Conservation (phyloP, 1,140 invertebrate genomes). For the Musca domestica region DNA sequence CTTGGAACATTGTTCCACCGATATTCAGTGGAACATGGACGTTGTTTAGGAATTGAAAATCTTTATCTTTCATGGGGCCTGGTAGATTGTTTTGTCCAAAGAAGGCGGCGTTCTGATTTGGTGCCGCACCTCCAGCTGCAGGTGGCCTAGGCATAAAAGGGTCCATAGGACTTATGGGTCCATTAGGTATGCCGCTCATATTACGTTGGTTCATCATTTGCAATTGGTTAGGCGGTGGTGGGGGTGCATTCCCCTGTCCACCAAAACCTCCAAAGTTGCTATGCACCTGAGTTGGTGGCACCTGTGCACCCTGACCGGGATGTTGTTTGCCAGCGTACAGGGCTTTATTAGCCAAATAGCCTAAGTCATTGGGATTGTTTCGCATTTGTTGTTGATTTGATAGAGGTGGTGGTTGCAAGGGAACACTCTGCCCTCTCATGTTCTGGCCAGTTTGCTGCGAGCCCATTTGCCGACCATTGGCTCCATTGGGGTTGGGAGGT, state of each 20-base stretch:
- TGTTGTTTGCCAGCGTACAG: conserved; percentile 38
- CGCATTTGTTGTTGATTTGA: conserved; percentile 34
- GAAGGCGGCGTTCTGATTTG: conserved; percentile 38
- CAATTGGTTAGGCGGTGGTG: conserved; percentile 25
- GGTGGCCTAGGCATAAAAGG: conserved; percentile 28
- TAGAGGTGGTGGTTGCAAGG: conserved; percentile 26
- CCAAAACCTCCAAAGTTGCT: conserved; percentile 34
- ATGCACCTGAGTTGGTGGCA: conserved; percentile 38
- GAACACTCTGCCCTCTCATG: conserved; percentile 45
- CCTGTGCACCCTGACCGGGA: conserved; percentile 26
- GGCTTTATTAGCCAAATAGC: conserved; percentile 45
- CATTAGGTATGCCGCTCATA: conserved; percentile 40
- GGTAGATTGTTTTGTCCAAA: conserved; percentile 29
- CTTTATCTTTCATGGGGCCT: conserved; percentile 41
- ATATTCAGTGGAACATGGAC: conserved; percentile 44
- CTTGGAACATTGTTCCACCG: conserved; percentile 32
- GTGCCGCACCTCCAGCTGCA: conserved; percentile 9
- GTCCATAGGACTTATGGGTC: conserved; percentile 51
- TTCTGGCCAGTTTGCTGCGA: conserved; percentile 30
- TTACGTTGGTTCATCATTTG: conserved; percentile 42
- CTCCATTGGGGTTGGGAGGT: conserved; percentile 17
- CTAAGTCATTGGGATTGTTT: conserved; percentile 46
- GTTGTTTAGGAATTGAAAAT: conserved; percentile 59
- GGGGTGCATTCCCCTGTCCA: conserved; percentile 25
- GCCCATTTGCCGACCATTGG: conserved; percentile 34